These are phyloP conservation scores for Discoglossus pictus DNA, from an alignment of 2,797 vertebrate genomes.

Conservation along the genomic window DNA sequence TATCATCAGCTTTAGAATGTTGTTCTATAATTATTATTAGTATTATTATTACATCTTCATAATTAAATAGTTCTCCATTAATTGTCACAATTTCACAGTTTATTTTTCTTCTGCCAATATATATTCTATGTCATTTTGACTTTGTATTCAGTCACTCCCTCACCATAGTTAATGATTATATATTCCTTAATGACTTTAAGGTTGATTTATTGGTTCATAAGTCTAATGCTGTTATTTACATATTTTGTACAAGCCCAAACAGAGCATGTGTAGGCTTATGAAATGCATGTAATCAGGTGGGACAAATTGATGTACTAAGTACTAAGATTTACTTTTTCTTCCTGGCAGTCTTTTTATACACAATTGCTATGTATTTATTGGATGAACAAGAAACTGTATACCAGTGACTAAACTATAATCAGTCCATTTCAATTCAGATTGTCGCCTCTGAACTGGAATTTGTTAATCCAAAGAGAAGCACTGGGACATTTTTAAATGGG, in stretches of 20 bases:
- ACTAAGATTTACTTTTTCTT: slow-evolving; percentile 21
- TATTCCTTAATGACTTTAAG: no score
- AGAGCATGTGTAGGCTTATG: slow-evolving; percentile 15
- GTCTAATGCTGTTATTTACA: slow-evolving; percentile 8
- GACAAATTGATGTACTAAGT: slow-evolving; percentile 43
- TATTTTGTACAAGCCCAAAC: slow-evolving; percentile 10
- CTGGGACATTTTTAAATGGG: slow-evolving; percentile 18
- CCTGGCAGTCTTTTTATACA: slow-evolving; percentile 18
- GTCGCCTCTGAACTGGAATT: slow-evolving; percentile 37
- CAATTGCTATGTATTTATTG: slow-evolving; percentile 36
- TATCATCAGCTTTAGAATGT: no score
- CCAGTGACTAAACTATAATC: slow-evolving; percentile 37
- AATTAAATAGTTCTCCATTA: no score
- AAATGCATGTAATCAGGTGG: slow-evolving; percentile 34
- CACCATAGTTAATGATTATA: no score
- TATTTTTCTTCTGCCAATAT: no score
- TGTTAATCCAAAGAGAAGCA: slow-evolving; percentile 36
- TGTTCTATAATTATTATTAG: no score
- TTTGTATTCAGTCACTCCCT: no score
- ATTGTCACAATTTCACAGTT: no score
- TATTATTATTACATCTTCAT: no score
- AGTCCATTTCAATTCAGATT: slow-evolving; percentile 37
- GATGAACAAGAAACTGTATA: slow-evolving; percentile 30
- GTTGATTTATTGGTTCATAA: slow-evolving; percentile 29
- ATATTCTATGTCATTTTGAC: no score